A percentile compares a stretch with the other conserved stretches of the same genome.
Conservation (phyloP, 2,797 vertebrate genomes). For the Neostethus bicornis region DNA sequence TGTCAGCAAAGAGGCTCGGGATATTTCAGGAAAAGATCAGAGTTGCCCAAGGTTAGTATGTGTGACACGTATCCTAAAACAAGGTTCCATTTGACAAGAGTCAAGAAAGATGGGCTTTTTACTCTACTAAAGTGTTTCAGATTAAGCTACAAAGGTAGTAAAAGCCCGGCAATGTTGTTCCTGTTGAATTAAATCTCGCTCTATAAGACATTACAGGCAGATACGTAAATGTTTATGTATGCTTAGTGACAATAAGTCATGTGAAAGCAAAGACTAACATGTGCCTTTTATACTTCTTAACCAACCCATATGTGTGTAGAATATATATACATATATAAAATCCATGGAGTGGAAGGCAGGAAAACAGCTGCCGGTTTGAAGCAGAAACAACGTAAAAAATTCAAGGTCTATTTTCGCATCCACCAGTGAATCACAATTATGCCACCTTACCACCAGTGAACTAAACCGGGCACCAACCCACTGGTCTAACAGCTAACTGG, state of each 20-base stretch:
- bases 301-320: not conserved
- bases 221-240: not conserved
- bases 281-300: not conserved
- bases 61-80: slow-evolving; percentile 36
- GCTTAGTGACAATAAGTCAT: not conserved
- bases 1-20: slow-evolving; percentile 47
- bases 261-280: not conserved
- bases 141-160: slow-evolving; percentile 5
- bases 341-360: slow-evolving; percentile 2
- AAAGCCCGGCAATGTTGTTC: not conserved
- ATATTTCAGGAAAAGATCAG: slow-evolving; percentile 64
- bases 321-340: slow-evolving; percentile 1
- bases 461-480: slow-evolving; percentile 28
- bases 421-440: slow-evolving; percentile 68
- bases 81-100: slow-evolving; percentile 35
- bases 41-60: slow-evolving; percentile 47
- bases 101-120: slow-evolving; percentile 26
- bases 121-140: slow-evolving; percentile 11
- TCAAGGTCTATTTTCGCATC: slow-evolving; percentile 53
- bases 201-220: not conserved
- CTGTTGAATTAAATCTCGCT: slow-evolving; percentile 1
- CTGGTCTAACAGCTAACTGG: slow-evolving; percentile 22
- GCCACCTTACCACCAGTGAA: slow-evolving; percentile 2
- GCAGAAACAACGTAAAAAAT: slow-evolving; percentile 37
- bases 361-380: slow-evolving; percentile 16